Evolutionary conservation across 1,140 invertebrate genomes (phyloP).

Genomic region (Spodoptera frugiperda): DNA sequence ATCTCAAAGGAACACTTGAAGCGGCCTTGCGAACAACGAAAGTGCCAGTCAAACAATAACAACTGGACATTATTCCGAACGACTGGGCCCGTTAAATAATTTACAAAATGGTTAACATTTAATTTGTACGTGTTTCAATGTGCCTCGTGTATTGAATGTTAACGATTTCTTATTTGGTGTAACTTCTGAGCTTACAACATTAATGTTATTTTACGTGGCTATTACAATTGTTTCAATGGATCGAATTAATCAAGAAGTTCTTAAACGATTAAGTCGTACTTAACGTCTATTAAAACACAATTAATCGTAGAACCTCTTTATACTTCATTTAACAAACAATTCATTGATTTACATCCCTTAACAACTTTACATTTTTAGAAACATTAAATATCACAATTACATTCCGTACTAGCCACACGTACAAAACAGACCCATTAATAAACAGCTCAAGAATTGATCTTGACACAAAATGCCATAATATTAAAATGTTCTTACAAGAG

Average conservation of each 20-base stretch:
- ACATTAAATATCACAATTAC: too few relatives aligned
- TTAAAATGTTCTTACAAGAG: slow-evolving; percentile 24
- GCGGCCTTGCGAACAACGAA: slow-evolving; percentile 35
- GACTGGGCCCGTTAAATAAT: slow-evolving; percentile 56
- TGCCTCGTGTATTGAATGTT: not conserved
- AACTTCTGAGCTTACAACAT: not conserved
- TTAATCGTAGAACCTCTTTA: too few relatives aligned
- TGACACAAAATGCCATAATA: not conserved
- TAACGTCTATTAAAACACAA: too few relatives aligned
- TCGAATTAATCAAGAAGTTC: too few relatives aligned
- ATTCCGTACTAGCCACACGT: too few relatives aligned
- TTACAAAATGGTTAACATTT: slow-evolving; percentile 57
- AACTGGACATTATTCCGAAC: slow-evolving; percentile 48
- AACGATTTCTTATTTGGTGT: not conserved
- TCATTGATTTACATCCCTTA: too few relatives aligned
- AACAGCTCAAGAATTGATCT: too few relatives aligned
- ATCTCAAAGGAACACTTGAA: slow-evolving; percentile 44
- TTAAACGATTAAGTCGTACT: too few relatives aligned
- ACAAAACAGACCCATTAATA: not conserved
- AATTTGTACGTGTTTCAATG: slow-evolving; percentile 43
- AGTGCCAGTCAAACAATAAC: slow-evolving; percentile 47
- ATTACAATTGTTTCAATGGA: too few relatives aligned
- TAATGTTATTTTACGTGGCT: not conserved
- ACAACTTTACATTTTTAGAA: too few relatives aligned
- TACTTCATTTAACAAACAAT: too few relatives aligned